Evolutionary conservation across 2,888 invertebrate genomes (phyloP), one percentile per base, ranked within the genome.

Genomic region (Cerastoderma edule): DNA sequence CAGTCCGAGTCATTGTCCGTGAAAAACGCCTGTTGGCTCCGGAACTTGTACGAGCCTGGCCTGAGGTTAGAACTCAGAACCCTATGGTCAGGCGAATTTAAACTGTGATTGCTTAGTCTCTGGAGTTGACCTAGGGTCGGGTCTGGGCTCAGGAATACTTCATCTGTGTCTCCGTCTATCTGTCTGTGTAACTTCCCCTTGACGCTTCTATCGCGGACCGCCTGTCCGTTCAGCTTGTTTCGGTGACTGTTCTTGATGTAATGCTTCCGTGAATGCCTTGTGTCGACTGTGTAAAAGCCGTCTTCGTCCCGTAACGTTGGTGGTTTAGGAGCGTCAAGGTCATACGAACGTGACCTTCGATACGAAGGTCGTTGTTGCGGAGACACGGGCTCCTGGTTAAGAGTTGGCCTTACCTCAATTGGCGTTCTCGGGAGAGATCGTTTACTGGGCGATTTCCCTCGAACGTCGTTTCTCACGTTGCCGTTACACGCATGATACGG

Each of bases 341-440:
- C 77, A 63, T 33, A 73, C n/a, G 77, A 78, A 66, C 67, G 66
- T 73, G 77, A 73, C 70, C 77, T 69, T 56, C 53, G 24, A 39
- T 70, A 56, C 19, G 77, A 67, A n/a, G 48, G 54, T 56, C 72
- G 69, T 19, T 66, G 68, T 19, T 53, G n/a, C 8, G 54, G 54
- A 8, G 32, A 32, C 6, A 35, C 6, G 0, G 46, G 5, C 24
- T 66, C 48, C 8, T 54, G n/a, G 32, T 68, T 48, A 0, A n/a
- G 10, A 22, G 46, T 56, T 22, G 39, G 22, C 22, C 56, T 33
- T 3, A 35, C 46, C 27, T 76, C 76, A 33, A 76, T 67, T 28
- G 71, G 64, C 13, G 76, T 76, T 54, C 70, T 66, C 4, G 70
- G 77, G 5, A 72, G 57, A 4, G 65, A 50, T 5, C 77, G 57